Percentiles rank a stretch among this genome's conserved stretches.
Evolutionary conservation across 1,140 invertebrate species (phyloP).

Genomic region (Whitmania pigra): DNA sequence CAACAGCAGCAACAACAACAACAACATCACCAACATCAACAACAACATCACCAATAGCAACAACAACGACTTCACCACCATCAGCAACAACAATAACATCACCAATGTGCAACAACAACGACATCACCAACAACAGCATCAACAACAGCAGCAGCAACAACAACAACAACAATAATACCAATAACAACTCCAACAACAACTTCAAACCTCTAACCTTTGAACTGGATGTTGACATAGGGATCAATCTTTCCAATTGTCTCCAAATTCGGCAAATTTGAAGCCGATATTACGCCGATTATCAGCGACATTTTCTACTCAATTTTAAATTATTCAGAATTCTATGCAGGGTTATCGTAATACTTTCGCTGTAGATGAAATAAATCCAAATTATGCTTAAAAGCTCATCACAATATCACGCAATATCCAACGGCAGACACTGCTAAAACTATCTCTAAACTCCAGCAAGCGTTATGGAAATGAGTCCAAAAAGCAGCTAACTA

Average conservation of each 20-base stretch:
- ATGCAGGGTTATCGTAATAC: neutral
- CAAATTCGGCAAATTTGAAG: constrained; percentile 37
- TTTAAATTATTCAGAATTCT: neutral
- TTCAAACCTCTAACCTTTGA: too few relatives aligned
- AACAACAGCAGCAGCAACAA: too few relatives aligned
- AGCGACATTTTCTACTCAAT: constrained; percentile 28
- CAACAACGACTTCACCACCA: too few relatives aligned
- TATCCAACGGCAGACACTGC: neutral
- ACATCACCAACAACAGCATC: too few relatives aligned
- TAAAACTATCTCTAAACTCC: neutral
- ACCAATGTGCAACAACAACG: too few relatives aligned
- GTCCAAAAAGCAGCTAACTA: too few relatives aligned
- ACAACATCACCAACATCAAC: too few relatives aligned
- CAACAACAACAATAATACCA: too few relatives aligned
- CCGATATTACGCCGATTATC: constrained; percentile 32
- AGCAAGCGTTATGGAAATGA: neutral
- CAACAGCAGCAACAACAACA: too few relatives aligned
- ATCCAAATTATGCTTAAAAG: neutral
- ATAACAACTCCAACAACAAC: too few relatives aligned
- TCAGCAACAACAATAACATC: too few relatives aligned
- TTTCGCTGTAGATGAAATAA: neutral
- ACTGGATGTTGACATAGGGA: constrained; percentile 35
- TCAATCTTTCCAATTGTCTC: constrained; percentile 40
- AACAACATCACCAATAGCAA: too few relatives aligned
- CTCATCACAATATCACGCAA: neutral